Percentiles rank a stretch among this genome's conserved stretches.
phyloP scores from a whole-genome alignment of 2,888 invertebrate species.

The Pyrrhosoma nymphula region DNA sequence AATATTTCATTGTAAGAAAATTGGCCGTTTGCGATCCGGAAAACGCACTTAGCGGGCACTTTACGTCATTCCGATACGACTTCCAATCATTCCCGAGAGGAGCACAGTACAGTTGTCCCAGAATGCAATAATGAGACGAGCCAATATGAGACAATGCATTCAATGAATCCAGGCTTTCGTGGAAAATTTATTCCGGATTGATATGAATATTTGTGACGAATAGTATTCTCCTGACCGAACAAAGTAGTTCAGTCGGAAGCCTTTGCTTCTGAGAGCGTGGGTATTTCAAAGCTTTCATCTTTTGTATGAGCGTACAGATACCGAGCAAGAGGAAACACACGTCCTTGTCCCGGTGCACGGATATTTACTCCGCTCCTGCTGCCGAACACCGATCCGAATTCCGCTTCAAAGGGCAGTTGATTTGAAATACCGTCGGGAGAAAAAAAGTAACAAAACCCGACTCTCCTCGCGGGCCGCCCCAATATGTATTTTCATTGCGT shows the following conservation, averaged over 20 bases:
- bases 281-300: background rate
- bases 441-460: background rate
- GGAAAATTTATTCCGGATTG: background rate
- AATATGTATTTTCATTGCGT: background rate
- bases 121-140: background rate
- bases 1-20: background rate
- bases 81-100: background rate
- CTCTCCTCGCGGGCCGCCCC: background rate
- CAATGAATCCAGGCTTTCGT: background rate
- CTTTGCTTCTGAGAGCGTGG: background rate
- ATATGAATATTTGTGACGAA: background rate
- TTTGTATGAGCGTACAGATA: background rate
- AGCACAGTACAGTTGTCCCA: background rate
- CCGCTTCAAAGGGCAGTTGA: constrained; percentile 18
- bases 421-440: background rate
- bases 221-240: background rate
- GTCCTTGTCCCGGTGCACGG: background rate
- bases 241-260: background rate
- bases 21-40: background rate
- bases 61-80: background rate
- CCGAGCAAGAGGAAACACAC: background rate
- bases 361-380: background rate
- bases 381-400: background rate
- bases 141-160: background rate
- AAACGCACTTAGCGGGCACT: no score